These are phyloP conservation scores for Sardina pilchardus DNA, from an alignment of 2,113 vertebrate genomes.

Conservation along the genomic window DNA sequence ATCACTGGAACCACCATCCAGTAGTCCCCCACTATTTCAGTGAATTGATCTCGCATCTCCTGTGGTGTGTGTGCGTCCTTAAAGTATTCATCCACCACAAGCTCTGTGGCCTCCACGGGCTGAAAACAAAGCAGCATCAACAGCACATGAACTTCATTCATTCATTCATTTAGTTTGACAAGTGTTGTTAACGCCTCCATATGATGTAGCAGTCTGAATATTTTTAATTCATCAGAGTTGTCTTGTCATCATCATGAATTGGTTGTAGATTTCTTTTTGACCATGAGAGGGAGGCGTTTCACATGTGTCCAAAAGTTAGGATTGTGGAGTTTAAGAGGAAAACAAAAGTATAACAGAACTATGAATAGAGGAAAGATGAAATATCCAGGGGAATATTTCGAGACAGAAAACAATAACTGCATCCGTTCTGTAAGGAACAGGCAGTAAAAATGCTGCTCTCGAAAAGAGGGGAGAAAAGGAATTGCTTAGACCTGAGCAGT, in stretches of 20 bases:
- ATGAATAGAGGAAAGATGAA: not conserved
- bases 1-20: conserved; percentile 73
- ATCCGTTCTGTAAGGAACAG: too few species aligned
- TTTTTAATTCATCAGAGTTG: not conserved
- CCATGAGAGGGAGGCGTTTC: conserved; percentile 38
- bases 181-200: not conserved
- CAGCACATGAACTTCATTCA: not conserved
- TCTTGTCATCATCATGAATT: not conserved
- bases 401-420: too few species aligned
- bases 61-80: conserved; percentile 69
- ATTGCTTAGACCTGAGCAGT: too few species aligned
- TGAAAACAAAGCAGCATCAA: conserved; percentile 27
- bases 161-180: not conserved
- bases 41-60: conserved; percentile 67
- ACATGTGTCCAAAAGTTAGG: not conserved
- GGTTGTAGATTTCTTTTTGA: not conserved
- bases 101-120: conserved; percentile 49
- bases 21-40: conserved; percentile 74
- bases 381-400: not conserved
- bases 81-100: conserved; percentile 71
- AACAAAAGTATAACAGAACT: not conserved
- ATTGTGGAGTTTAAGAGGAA: not conserved
- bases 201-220: not conserved
- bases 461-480: too few species aligned
- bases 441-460: too few species aligned